Conservation (phyloP, 2,113 vertebrate species). For the Patagioenas fasciata region DNA sequence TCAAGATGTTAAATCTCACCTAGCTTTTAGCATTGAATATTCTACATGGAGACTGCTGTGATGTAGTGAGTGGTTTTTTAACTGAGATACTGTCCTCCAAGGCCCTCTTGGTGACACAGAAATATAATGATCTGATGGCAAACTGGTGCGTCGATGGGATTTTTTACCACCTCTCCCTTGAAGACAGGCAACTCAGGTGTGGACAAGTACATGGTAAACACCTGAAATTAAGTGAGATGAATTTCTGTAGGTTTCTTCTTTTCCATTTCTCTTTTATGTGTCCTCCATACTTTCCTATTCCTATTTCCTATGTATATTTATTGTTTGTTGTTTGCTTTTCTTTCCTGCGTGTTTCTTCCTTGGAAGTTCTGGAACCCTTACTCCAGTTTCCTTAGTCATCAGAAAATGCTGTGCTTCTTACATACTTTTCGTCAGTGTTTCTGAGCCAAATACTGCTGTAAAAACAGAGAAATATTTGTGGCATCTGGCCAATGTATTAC, state of each 20-base stretch:
- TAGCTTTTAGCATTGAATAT: neutral
- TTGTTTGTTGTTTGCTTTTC: neutral
- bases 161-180: neutral
- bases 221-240: neutral
- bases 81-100: neutral
- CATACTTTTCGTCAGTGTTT: neutral
- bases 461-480: neutral
- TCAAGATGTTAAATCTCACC: neutral
- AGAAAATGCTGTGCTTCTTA: neutral
- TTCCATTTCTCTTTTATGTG: neutral
- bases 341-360: neutral
- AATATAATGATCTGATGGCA: neutral
- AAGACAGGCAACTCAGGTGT: neutral
- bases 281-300: neutral
- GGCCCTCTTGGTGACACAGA: neutral
- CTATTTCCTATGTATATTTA: neutral
- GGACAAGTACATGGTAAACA: rapidly evolving
- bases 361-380: neutral
- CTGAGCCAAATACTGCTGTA: neutral
- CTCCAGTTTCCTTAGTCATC: neutral
- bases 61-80: neutral
- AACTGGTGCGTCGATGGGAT: neutral
- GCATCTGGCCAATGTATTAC: neutral
- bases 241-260: neutral
- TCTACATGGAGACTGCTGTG: neutral